Conservation (phyloP, 1,140 invertebrate species). For the Drosophila lowei region DNA sequence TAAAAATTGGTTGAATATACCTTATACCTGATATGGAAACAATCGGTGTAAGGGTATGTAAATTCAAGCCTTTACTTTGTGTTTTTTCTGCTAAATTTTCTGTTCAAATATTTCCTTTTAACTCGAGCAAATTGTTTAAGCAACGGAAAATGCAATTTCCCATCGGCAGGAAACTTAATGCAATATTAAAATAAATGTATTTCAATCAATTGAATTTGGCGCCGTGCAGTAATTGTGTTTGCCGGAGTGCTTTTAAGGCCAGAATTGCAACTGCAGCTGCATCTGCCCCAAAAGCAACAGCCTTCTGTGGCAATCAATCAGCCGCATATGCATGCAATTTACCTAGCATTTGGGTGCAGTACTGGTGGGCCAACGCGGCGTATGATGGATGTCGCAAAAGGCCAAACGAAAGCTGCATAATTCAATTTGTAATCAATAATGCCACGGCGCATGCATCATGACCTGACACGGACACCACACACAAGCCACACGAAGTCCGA, state of each 20-base stretch:
- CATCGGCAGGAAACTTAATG: constrained; percentile 47
- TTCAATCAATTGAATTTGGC: constrained; percentile 39
- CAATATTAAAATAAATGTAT: constrained; percentile 56
- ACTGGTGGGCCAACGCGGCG: constrained; percentile 7
- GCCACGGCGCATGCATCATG: constrained; percentile 1
- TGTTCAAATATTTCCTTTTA: not conserved
- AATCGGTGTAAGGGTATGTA: no score
- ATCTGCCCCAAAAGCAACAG: not conserved
- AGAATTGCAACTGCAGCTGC: constrained; percentile 4
- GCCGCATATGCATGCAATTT: constrained; percentile 32
- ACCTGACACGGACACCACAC: constrained; percentile 12
- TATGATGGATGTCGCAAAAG: constrained; percentile 54
- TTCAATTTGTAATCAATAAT: constrained; percentile 72
- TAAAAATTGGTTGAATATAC: no score
- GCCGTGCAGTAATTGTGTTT: constrained; percentile 48
- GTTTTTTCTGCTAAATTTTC: no score
- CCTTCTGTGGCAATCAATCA: constrained; percentile 57
- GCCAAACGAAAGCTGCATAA: constrained; percentile 53
- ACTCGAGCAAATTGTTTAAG: constrained; percentile 19
- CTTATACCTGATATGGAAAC: no score
- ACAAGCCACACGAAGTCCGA: not conserved
- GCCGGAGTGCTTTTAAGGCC: constrained; percentile 60
- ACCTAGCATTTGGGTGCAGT: constrained; percentile 5
- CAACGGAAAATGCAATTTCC: constrained; percentile 47
- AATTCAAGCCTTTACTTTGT: no score